phyloP scores from a whole-genome alignment of 2,113 vertebrate genomes.

The Cygnus buccinator region DNA sequence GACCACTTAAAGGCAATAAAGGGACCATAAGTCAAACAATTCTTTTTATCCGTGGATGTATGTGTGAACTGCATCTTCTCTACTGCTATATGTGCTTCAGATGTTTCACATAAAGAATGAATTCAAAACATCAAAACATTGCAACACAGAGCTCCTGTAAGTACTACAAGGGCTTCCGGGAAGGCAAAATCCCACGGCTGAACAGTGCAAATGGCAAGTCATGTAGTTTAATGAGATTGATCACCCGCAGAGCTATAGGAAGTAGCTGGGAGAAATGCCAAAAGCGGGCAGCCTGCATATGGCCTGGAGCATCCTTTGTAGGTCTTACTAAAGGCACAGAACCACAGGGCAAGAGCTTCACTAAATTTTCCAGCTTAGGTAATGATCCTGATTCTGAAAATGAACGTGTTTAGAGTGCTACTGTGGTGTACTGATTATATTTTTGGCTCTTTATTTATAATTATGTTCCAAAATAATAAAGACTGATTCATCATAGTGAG shows the following conservation, averaged over 20 bases:
- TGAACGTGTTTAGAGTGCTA: background rate
- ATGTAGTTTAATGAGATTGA: background rate
- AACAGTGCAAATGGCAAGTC: background rate
- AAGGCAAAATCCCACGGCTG: background rate
- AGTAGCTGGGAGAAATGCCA: background rate
- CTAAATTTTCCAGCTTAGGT: background rate
- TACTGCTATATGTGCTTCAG: background rate
- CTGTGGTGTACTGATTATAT: background rate
- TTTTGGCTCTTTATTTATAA: background rate
- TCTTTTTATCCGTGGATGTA: background rate
- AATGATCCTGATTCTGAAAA: background rate
- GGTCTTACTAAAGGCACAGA: background rate
- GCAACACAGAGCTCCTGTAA: background rate
- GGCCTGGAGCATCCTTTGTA: background rate
- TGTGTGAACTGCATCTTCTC: background rate
- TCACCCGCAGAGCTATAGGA: background rate
- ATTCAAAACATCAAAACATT: background rate
- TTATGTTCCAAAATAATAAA: background rate
- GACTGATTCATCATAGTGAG: background rate
- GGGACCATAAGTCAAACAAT: background rate
- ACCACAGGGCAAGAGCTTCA: background rate
- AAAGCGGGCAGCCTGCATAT: background rate
- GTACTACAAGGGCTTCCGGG: background rate
- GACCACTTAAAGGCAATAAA: background rate
- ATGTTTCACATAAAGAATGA: background rate